Percentiles rank a stretch among this genome's conserved stretches.
These are phyloP conservation scores for Laspeyria flexula DNA, from an alignment of 2,888 invertebrate species.

Conservation along the genomic window DNA sequence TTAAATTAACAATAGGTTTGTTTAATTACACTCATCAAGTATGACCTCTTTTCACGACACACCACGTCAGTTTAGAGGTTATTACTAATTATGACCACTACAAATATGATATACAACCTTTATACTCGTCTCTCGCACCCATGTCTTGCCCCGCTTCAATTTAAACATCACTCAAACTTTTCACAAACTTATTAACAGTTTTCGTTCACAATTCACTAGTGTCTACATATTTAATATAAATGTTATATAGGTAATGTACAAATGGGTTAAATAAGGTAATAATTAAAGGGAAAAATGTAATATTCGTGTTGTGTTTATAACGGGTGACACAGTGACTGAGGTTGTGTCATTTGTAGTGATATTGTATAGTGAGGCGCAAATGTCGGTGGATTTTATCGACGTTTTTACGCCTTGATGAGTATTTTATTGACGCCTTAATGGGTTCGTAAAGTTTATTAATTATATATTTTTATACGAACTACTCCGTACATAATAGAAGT, in stretches of 20 bases:
- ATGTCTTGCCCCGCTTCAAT: constrained; percentile 70
- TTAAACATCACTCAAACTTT: constrained; percentile 53
- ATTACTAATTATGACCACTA: no score
- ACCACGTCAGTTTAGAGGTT: no score
- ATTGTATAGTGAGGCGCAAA: constrained; percentile 37
- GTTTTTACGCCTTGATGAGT: neutral
- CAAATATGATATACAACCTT: constrained; percentile 10
- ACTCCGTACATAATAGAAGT: no score
- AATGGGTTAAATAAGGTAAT: constrained; percentile 26
- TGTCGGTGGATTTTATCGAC: constrained; percentile 19
- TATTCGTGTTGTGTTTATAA: constrained; percentile 40
- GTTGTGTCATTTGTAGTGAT: constrained; percentile 42
- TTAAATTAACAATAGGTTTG: no score
- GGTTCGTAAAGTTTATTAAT: neutral
- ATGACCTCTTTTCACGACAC: no score
- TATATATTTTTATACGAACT: no score
- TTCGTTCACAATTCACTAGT: constrained; percentile 13
- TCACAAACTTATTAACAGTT: constrained; percentile 22
- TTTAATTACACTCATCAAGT: no score
- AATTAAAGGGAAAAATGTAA: constrained; percentile 37
- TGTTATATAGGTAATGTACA: constrained; percentile 13
- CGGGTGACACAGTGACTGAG: constrained; percentile 49
- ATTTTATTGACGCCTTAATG: neutral
- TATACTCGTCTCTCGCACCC: constrained; percentile 78
- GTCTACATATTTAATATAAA: constrained; percentile 26